Conservation (phyloP, 92 coral and sea anemone genomes). For the Paragorgia papillata region DNA sequence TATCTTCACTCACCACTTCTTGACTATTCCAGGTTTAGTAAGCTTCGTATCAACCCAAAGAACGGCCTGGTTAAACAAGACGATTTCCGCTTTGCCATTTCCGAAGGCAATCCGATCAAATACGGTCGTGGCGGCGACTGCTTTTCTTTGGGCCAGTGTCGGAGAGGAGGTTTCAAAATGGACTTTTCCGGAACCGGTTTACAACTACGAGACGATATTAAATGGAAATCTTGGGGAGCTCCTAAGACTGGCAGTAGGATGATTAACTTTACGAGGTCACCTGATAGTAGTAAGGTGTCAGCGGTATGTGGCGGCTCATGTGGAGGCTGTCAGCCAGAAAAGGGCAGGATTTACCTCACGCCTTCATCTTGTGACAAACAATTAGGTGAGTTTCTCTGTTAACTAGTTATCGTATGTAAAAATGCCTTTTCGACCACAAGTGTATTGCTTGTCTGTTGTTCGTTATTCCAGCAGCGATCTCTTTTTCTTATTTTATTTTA, state of each 20-base stretch:
- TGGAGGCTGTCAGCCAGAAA: constrained; percentile 91
- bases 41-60: constrained; percentile 81
- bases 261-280: constrained; percentile 78
- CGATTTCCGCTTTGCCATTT: constrained; percentile 83
- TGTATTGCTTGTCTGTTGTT: too few species aligned
- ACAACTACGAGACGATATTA: constrained; percentile 77
- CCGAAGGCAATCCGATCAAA: constrained; percentile 87
- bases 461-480: too few species aligned
- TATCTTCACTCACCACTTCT: too few species aligned
- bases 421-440: not conserved
- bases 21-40: constrained; percentile 68
- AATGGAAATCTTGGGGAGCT: constrained; percentile 96
- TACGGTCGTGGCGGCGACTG: constrained; percentile 99
- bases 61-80: constrained; percentile 80
- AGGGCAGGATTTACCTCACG: constrained; percentile 70
- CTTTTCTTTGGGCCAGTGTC: constrained; percentile 87
- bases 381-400: constrained; percentile 59
- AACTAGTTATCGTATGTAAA: not conserved
- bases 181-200: constrained; percentile 91
- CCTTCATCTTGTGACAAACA: constrained; percentile 68
- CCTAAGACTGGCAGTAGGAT: constrained; percentile 79
- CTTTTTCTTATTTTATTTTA: too few species aligned
- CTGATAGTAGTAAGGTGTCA: constrained; percentile 68
- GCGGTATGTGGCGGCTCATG: constrained; percentile 99
- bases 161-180: constrained; percentile 85